Evolutionary conservation across 2,113 vertebrate species (phyloP), one percentile per base, ranked within the genome.

Genomic region (Thymallus thymallus): DNA sequence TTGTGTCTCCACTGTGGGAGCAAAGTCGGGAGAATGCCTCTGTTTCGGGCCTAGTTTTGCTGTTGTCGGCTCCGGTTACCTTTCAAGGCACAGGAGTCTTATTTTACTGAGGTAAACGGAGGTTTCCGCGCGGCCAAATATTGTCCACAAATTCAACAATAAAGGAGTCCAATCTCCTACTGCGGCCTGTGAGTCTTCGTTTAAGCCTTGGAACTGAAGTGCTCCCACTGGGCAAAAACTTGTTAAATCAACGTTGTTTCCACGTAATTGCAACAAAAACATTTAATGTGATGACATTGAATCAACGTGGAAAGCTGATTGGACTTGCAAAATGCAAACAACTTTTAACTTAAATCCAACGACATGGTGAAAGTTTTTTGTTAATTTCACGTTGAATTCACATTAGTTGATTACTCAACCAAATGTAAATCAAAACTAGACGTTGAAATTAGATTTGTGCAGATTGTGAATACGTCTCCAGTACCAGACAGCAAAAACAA

Each of bases 1-100:
- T 76, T 80, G 75, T 73, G 45, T 55, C 60, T 72, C 58, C 51
- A n/a, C 68, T 72, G 79, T 80, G 74, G 79, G 79, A 77, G 79
- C 56, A 51, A 68, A 72, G 32, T 45, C 30, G 20, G 66, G 56
- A 73, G 76, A 78, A 78, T 78, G 63, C 65, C 48, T 62, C 55
- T 12, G 24, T 48, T 64, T 66, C 64, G 30, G 64, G 64, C 30
- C 64, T 66, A 30, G 64, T 66, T 66, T 30, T 65, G 63, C 64
- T 66, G 64, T 62, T 73, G 30, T 75, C 29, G 29, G 26, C 68
- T 68, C 58, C 18, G 69, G 69, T 55, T 41, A 61, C 70, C 48
- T 5, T 18, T 41, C 66, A 29, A 68, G 65, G 56, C 45, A 55
- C 56, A 29, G 69, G 41, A 61, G 72, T 72, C 69, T 73, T 78